Conservation (phyloP, 2,888 invertebrate species). For the Allophyes oxyacanthae region DNA sequence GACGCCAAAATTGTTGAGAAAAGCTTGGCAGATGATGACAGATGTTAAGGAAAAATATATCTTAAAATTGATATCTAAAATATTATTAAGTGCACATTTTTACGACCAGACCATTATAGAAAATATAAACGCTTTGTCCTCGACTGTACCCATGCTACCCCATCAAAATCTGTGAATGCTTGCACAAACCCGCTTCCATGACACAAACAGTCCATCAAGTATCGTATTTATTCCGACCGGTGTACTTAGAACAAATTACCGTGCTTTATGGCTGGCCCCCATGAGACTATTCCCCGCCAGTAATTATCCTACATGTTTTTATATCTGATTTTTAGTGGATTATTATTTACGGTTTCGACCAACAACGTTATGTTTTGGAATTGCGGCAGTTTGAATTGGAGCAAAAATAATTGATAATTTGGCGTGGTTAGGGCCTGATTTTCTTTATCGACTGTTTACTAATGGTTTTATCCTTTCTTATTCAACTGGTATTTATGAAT, state of each 20-base stretch:
- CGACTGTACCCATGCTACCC: conserved; percentile 81
- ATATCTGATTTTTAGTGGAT: conserved; percentile 86
- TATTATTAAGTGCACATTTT: too few relatives aligned
- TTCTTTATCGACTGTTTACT: not conserved
- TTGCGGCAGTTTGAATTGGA: conserved; percentile 49
- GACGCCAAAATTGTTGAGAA: too few relatives aligned
- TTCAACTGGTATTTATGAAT: too few relatives aligned
- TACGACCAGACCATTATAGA: not conserved
- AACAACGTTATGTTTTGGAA: conserved; percentile 63
- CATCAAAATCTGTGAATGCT: conserved; percentile 89
- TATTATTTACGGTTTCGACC: conserved; percentile 85
- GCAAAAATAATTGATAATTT: conserved; percentile 34
- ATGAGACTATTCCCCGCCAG: conserved; percentile 81
- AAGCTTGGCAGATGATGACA: too few relatives aligned
- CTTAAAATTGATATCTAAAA: too few relatives aligned
- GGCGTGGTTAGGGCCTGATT: conserved; percentile 1
- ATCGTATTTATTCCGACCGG: conserved; percentile 73
- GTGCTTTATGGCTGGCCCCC: conserved; percentile 78
- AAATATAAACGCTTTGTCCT: conserved; percentile 40
- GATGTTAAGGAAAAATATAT: too few relatives aligned
- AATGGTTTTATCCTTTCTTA: not conserved
- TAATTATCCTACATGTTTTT: conserved; percentile 89
- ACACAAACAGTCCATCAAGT: conserved; percentile 85
- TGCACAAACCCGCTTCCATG: conserved; percentile 89
- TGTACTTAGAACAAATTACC: conserved; percentile 59